A percentile compares a stretch with the other conserved stretches of the same genome.
Evolutionary conservation across 2,113 vertebrate genomes (phyloP).

Genomic region (Microcebus murinus): DNA sequence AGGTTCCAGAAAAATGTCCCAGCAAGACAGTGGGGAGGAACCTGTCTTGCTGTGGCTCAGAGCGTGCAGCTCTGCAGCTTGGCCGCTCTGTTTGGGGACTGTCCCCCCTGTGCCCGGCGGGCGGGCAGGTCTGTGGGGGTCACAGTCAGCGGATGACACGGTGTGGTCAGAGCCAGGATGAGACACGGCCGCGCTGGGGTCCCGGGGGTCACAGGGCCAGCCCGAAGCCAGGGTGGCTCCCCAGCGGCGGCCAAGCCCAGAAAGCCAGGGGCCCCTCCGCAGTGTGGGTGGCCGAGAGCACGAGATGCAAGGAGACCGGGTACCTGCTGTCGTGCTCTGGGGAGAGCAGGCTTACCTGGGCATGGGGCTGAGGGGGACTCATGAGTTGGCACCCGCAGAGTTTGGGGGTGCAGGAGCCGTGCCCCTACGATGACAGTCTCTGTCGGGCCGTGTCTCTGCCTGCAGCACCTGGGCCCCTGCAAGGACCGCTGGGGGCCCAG

Average conservation of each 20-base stretch:
- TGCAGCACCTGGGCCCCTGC: neutral
- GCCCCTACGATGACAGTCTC: neutral
- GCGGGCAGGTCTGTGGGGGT: fast-evolving
- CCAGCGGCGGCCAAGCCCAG: neutral
- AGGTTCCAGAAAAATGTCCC: neutral
- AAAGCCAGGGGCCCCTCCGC: neutral
- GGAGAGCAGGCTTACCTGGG: no score
- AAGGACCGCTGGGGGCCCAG: fast-evolving
- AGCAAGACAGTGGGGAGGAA: neutral
- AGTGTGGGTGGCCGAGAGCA: neutral
- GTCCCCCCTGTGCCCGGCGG: neutral
- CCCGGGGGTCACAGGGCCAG: neutral
- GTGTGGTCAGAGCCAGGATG: neutral
- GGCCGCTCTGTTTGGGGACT: neutral
- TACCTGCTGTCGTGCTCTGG: neutral
- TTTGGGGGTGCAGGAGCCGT: neutral
- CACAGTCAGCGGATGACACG: no score
- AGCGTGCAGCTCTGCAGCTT: neutral
- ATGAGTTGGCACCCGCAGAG: neutral
- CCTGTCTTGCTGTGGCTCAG: neutral
- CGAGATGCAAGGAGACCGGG: no score
- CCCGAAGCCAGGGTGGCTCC: neutral
- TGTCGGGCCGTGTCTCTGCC: neutral
- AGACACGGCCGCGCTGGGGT: neutral
- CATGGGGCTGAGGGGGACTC: neutral